These are phyloP conservation scores for Phymatocera aterrima DNA, from an alignment of 2,888 invertebrate genomes.

Conservation along the genomic window DNA sequence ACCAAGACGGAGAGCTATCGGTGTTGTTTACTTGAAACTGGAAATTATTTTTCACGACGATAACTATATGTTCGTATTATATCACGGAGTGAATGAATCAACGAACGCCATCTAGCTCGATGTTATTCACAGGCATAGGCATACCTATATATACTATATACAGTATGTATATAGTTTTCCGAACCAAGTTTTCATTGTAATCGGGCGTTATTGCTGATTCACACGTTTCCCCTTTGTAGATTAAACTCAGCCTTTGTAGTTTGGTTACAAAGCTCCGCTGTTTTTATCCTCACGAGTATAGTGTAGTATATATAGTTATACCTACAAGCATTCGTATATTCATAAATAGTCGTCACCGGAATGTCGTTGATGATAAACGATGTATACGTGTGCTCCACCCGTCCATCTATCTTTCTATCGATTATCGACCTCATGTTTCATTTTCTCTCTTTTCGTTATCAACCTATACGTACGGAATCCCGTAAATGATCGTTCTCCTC, in stretches of 20 bases:
- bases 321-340: too few relatives aligned
- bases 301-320: background rate
- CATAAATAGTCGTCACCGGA: background rate
- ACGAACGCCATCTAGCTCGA: background rate
- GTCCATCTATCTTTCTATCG: background rate
- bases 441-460: background rate
- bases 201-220: constrained; percentile 73
- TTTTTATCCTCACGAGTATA: constrained; percentile 21
- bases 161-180: background rate
- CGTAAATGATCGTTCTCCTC: too few relatives aligned
- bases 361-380: constrained; percentile 23
- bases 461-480: too few relatives aligned
- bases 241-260: constrained; percentile 50
- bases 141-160: too few relatives aligned
- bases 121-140: too few relatives aligned
- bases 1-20: too few relatives aligned
- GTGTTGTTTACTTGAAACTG: too few relatives aligned
- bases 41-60: too few relatives aligned
- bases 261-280: constrained; percentile 12
- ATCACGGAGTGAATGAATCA: too few relatives aligned
- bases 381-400: background rate
- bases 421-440: background rate
- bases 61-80: too few relatives aligned
- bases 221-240: constrained; percentile 70
- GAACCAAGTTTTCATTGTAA: constrained; percentile 67